phyloP scores from a whole-genome alignment of 2,888 invertebrate genomes.

The Drosophila hamatofila region DNA sequence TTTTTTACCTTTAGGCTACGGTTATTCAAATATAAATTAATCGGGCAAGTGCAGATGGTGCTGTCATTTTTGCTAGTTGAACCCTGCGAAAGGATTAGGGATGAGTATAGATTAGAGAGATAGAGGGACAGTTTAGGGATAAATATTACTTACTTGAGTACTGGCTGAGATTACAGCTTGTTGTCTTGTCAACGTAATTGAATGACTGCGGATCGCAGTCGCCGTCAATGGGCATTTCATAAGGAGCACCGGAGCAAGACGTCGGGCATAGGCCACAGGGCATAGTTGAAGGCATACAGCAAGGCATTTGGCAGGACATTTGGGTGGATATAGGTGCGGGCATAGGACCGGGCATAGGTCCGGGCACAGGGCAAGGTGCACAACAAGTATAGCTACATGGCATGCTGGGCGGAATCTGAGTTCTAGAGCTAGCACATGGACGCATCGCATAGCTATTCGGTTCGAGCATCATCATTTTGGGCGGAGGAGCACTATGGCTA shows the following conservation, averaged over 20 bases:
- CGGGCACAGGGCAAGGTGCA: neutral
- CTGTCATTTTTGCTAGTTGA: too few species aligned
- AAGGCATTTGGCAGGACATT: neutral
- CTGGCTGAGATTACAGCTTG: conserved; percentile 32
- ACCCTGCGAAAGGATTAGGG: too few species aligned
- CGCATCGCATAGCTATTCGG: conserved; percentile 8
- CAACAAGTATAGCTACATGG: neutral
- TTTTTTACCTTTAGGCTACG: too few species aligned
- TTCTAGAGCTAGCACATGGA: neutral
- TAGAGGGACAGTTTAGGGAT: too few species aligned
- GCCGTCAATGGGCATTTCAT: conserved; percentile 8
- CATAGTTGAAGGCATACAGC: neutral
- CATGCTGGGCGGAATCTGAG: neutral
- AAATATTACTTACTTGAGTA: conserved; percentile 20
- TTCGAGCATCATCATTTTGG: conserved; percentile 9
- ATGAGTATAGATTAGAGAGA: too few species aligned
- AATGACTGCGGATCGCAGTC: neutral
- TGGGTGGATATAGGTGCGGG: neutral
- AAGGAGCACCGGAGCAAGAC: neutral
- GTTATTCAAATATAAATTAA: too few species aligned
- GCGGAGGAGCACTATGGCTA: neutral
- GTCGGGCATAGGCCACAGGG: neutral
- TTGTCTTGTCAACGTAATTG: conserved; percentile 3
- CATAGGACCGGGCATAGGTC: rapidly evolving
- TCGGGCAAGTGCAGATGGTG: too few species aligned